These are phyloP conservation scores for Trichonephila clavata DNA, from an alignment of 1,140 invertebrate species.

Conservation along the genomic window DNA sequence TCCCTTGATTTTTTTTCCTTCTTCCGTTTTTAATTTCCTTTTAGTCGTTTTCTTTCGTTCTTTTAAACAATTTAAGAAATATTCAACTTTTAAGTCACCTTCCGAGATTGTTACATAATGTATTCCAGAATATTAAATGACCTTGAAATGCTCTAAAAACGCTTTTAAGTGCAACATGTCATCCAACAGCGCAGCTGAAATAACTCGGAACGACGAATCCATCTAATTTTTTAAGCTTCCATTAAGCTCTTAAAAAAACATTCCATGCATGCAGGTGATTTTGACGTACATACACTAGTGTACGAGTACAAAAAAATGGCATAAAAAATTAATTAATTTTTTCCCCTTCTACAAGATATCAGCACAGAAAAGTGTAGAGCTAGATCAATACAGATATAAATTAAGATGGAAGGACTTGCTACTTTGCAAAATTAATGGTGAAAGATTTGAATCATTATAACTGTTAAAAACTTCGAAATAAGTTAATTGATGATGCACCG, in stretches of 20 bases:
- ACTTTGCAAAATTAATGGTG: slow-evolving; percentile 38
- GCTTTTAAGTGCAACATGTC: background rate
- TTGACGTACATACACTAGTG: slow-evolving; percentile 17
- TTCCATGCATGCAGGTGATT: background rate
- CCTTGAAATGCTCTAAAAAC: background rate
- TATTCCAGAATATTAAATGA: background rate
- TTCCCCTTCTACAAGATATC: background rate
- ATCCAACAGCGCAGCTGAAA: background rate
- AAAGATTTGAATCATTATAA: slow-evolving; percentile 53
- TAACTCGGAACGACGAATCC: background rate
- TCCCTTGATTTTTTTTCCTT: no score
- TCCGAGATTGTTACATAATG: no score
- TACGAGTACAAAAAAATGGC: background rate
- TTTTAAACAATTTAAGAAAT: no score
- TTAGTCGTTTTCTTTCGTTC: no score
- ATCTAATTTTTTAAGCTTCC: background rate
- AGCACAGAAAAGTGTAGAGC: background rate
- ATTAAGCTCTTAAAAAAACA: slow-evolving; percentile 28
- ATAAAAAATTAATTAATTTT: slow-evolving; percentile 46
- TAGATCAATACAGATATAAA: slow-evolving; percentile 50
- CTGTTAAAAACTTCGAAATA: slow-evolving; percentile 51
- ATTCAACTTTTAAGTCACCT: no score
- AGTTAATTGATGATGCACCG: slow-evolving; percentile 43
- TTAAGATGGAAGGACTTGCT: slow-evolving; percentile 23
- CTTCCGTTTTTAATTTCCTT: no score